These are phyloP conservation scores for Alligator sinensis DNA, from an alignment of 2,113 vertebrate genomes.

Conservation along the genomic window DNA sequence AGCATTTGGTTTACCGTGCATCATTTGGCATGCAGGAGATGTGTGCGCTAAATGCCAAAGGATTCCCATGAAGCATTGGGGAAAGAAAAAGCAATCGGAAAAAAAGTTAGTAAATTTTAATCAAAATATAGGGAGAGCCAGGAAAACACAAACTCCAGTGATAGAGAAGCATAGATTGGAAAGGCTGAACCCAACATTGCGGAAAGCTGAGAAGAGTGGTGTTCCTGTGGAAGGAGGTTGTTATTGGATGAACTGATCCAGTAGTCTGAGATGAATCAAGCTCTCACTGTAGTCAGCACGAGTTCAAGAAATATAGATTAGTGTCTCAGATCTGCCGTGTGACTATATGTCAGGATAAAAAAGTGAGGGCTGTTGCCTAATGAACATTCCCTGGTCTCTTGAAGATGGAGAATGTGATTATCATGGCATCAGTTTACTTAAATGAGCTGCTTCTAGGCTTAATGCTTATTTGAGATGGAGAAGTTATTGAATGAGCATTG, in stretches of 20 bases:
- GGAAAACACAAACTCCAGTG: background rate
- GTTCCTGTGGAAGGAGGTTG: background rate
- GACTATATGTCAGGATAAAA: background rate
- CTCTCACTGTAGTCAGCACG: fast-evolving
- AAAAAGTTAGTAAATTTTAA: background rate
- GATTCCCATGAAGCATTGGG: background rate
- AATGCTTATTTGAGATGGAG: background rate
- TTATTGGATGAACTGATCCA: background rate
- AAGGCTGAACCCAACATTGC: background rate
- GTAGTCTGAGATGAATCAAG: background rate
- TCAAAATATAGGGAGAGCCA: background rate
- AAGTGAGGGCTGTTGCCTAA: background rate
- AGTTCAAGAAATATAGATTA: background rate
- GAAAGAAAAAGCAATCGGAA: background rate
- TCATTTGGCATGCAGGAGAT: background rate
- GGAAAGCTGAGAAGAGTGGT: background rate
- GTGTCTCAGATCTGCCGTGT: background rate
- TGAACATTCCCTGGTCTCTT: background rate
- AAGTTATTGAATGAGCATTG: background rate
- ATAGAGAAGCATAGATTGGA: fast-evolving
- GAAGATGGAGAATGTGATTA: background rate
- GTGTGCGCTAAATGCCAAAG: background rate
- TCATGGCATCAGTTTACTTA: background rate
- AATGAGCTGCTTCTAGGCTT: background rate
- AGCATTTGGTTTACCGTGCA: background rate